Evolutionary conservation across 2,113 vertebrate species (phyloP).

Genomic region (Merops nubicus): DNA sequence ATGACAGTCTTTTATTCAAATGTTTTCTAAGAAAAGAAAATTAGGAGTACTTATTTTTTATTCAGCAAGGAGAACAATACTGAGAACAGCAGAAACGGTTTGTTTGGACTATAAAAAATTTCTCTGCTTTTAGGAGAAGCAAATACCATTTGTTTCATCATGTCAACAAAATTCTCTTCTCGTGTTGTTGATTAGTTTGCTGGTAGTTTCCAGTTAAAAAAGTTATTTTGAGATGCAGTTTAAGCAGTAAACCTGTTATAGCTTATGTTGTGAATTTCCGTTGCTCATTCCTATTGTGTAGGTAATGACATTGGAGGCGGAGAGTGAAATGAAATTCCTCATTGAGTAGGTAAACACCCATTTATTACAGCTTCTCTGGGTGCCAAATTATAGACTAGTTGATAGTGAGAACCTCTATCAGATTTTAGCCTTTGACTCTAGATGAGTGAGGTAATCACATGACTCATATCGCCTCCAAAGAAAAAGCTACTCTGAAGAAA

Average conservation of each 20-base stretch:
- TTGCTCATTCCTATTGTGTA: not conserved
- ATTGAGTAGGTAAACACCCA: slow-evolving; percentile 24
- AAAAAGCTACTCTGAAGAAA: slow-evolving; percentile 14
- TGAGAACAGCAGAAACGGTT: not conserved
- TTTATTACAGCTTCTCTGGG: slow-evolving; percentile 33
- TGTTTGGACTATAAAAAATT: not conserved
- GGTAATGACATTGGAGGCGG: not conserved
- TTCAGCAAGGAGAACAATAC: not conserved
- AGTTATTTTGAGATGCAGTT: not conserved
- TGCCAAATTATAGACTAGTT: slow-evolving; percentile 51
- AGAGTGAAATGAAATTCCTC: slow-evolving; percentile 24
- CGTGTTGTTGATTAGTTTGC: not conserved
- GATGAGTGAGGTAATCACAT: slow-evolving; percentile 37
- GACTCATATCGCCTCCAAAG: not conserved
- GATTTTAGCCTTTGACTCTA: slow-evolving; percentile 44
- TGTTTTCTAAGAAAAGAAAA: slow-evolving; percentile 6
- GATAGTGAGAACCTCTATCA: slow-evolving; percentile 23
- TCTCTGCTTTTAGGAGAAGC: not conserved
- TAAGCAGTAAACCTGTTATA: not conserved
- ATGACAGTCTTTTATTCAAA: not conserved
- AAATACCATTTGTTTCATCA: not conserved
- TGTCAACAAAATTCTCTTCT: not conserved
- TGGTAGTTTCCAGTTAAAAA: not conserved
- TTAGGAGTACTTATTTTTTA: not conserved
- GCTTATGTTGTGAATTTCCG: slow-evolving; percentile 8